Evolutionary conservation across 2,888 invertebrate species (phyloP).

Genomic region (Girardia tigrina): DNA sequence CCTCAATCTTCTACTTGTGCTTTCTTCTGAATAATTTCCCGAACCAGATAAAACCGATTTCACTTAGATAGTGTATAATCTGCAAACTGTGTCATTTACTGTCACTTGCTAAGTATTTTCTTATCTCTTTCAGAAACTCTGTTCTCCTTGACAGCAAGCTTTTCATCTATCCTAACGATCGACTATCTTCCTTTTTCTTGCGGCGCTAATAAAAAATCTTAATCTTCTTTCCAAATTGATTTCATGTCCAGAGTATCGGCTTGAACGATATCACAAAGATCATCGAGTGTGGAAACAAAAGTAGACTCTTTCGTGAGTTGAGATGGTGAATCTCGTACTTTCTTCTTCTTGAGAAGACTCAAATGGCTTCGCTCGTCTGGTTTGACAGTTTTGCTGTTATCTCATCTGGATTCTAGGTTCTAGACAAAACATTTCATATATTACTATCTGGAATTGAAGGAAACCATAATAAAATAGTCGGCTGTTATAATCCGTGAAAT

Average conservation of each 20-base stretch:
- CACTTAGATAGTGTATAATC: neutral
- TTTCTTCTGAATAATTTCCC: too few relatives aligned
- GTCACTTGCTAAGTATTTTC: neutral
- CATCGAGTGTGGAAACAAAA: neutral
- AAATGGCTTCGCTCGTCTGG: neutral
- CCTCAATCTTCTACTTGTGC: too few relatives aligned
- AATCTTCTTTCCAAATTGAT: neutral
- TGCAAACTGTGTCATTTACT: neutral
- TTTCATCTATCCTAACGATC: neutral
- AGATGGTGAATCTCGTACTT: neutral
- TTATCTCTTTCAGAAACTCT: neutral
- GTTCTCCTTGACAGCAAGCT: neutral
- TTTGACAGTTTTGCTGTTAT: too few relatives aligned
- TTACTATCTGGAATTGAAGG: neutral
- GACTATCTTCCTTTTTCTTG: neutral
- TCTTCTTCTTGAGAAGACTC: neutral
- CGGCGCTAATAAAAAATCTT: neutral
- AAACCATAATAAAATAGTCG: neutral
- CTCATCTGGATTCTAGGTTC: neutral
- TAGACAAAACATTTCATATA: neutral
- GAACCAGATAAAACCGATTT: neutral
- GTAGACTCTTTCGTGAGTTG: neutral
- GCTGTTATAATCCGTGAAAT: neutral
- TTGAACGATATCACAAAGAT: neutral
- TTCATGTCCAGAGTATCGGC: neutral